Base-by-base conservation (phyloP, 2,888 invertebrate species). In the Phortica magna region DNA sequence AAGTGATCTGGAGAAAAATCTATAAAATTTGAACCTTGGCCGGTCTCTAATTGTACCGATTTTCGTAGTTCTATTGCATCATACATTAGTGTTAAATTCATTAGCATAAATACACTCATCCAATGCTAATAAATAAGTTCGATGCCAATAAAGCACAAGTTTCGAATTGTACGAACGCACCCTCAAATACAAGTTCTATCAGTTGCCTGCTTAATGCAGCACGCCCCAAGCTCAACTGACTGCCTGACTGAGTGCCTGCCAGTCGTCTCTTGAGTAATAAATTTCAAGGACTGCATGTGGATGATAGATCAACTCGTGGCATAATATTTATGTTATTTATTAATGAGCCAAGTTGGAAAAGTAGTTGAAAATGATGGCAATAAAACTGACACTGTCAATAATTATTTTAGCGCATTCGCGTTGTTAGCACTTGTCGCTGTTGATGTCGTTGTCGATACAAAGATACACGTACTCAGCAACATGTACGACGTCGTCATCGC, bases 61-160 rank as follows among this genome's bases (percentile, higher is more conserved):
- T 31, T 31, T 2, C 31, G 31, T 4, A 31, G 31, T 1, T 48
- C 1, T 12, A 48, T 2, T 48, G 48, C 7, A 48, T 48, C 2
- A 48, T 12, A 43, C 43, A 31, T 31, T 31, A 31, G 48, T 14
- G 7, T 14, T 48, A 9, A 48, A 48, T 2, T 48, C 9, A 48
- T 9, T 9, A 9, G 17, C 61, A 61, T 22, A 22, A 9, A 61
- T 61, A 22, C 22, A 22, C 22, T 1, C 22, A 2, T 61, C 19
- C 10, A 61, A 22, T 61, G 61, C 10, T 61, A 61, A 61, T 61
- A 61, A 61, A 61, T 61, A 61, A n/a, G 61, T 1, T 61, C 48
- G 48, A 89, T 86, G 89, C 87, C 88, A 86, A 86, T 81, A 81
- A 82, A 84, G 79, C 83, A 83, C 61, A 61, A 61, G 53, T 43